phyloP scores from a whole-genome alignment of 2,113 vertebrate genomes.

The Cynocephalus volans region DNA sequence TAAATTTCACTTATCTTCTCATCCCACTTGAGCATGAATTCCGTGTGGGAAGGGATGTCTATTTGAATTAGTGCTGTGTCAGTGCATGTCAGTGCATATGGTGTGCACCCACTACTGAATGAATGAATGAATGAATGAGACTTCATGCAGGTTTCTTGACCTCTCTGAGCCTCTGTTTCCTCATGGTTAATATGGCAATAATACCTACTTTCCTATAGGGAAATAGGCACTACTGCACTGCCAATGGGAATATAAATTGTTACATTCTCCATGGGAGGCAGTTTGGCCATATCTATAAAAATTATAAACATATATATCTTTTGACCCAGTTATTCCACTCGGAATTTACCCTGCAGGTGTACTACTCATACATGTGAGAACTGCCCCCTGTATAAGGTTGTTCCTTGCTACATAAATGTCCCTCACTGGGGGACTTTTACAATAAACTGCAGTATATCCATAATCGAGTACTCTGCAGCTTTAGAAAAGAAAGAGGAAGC shows the following conservation, averaged over 20 bases:
- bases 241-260: fast-evolving
- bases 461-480: fast-evolving
- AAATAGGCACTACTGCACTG: fast-evolving
- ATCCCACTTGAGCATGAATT: not conserved
- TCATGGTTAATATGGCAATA: fast-evolving
- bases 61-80: fast-evolving
- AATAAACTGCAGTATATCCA: fast-evolving
- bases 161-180: not conserved
- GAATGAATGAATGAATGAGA: not conserved
- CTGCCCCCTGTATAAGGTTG: fast-evolving
- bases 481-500: fast-evolving
- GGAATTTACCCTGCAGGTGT: not conserved
- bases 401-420: fast-evolving
- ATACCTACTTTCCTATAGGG: not conserved
- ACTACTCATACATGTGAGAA: fast-evolving
- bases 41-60: not conserved
- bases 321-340: not conserved
- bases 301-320: fast-evolving
- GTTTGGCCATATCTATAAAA: fast-evolving
- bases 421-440: not conserved
- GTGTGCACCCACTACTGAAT: not conserved
- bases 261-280: fast-evolving
- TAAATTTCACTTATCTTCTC: not conserved
- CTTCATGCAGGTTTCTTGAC: not conserved
- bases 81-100: not conserved